Conservation (phyloP, 2,888 invertebrate species). For the Arenicola marina region DNA sequence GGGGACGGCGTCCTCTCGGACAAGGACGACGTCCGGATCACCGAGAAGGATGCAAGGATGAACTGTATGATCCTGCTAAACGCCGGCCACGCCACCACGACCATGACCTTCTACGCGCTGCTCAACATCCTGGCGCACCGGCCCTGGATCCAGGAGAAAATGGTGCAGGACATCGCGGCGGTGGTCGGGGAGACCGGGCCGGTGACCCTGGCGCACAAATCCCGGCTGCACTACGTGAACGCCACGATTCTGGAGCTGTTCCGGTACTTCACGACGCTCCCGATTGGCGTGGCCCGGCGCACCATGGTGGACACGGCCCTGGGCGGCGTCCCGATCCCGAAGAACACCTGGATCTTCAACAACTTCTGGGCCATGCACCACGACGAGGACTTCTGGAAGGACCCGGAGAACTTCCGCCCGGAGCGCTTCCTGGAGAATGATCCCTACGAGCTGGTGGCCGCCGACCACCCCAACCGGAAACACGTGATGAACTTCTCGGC, state of each 20-base stretch:
- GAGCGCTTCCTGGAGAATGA: constrained; percentile 18
- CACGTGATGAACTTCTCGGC: constrained; percentile 13
- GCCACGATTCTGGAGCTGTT: constrained; percentile 3
- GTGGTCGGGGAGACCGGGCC: constrained; percentile 6
- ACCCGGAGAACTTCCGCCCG: constrained; percentile 17
- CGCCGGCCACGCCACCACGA: constrained; percentile 15
- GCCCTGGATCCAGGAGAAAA: constrained; percentile 40
- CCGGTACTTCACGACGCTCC: neutral
- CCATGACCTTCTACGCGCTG: constrained; percentile 13
- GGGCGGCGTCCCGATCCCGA: neutral
- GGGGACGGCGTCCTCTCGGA: too few relatives aligned
- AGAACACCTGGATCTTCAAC: constrained; percentile 5
- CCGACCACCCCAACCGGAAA: constrained; percentile 13
- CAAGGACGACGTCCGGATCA: too few relatives aligned
- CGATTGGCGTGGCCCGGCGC: neutral
- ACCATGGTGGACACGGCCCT: neutral
- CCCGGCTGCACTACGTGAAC: constrained; percentile 21
- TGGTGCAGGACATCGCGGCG: constrained; percentile 40
- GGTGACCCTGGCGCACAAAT: constrained; percentile 15
- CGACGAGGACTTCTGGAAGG: constrained; percentile 13
- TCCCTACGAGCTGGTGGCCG: constrained; percentile 7
- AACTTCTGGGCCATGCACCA: constrained; percentile 23
- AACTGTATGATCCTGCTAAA: too few relatives aligned
- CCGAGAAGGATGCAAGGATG: too few relatives aligned
- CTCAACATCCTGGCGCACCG: constrained; percentile 29